phyloP scores from a whole-genome alignment of 35 echinoderm and acorn worm genomes.

The Anneissia japonica region DNA sequence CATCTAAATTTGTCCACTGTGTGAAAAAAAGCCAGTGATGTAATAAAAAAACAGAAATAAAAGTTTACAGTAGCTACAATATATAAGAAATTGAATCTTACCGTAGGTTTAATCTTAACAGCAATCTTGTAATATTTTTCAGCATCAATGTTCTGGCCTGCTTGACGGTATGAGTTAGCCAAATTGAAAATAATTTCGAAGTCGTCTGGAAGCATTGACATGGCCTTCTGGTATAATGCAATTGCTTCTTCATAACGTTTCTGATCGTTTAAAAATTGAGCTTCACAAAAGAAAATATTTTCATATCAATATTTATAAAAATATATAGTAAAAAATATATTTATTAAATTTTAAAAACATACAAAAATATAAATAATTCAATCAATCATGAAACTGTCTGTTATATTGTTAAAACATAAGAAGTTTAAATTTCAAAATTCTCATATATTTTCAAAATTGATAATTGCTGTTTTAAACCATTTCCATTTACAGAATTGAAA shows the following conservation, averaged over 20 bases:
- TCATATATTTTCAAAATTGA: too few species aligned
- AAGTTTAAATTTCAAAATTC: too few species aligned
- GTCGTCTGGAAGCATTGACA: slow-evolving; percentile 56
- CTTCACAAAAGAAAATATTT: slow-evolving; percentile 37
- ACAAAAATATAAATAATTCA: neutral
- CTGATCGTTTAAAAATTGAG: slow-evolving; percentile 67
- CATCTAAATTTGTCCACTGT: too few species aligned
- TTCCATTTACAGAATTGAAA: too few species aligned
- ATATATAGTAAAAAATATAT: too few species aligned
- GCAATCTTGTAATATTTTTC: slow-evolving; percentile 79
- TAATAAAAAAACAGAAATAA: too few species aligned
- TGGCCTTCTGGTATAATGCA: slow-evolving; percentile 49
- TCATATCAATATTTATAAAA: too few species aligned
- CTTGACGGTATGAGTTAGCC: slow-evolving; percentile 82
- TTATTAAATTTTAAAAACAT: too few species aligned
- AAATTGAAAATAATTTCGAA: slow-evolving; percentile 94
- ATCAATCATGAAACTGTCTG: neutral
- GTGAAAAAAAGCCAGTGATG: too few species aligned
- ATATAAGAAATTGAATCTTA: slow-evolving; percentile 32
- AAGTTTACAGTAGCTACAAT: too few species aligned
- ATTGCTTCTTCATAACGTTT: slow-evolving; percentile 47
- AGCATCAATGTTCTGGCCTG: slow-evolving; percentile 55
- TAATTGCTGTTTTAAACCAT: too few species aligned
- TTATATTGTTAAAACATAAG: neutral
- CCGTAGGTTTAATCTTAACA: slow-evolving; percentile 72